Percentiles rank a stretch among this genome's conserved stretches.
These are phyloP conservation scores for Geodia barretti DNA, from an alignment of 37 sponge, comb jelly and placozoan genomes.

Conservation along the genomic window DNA sequence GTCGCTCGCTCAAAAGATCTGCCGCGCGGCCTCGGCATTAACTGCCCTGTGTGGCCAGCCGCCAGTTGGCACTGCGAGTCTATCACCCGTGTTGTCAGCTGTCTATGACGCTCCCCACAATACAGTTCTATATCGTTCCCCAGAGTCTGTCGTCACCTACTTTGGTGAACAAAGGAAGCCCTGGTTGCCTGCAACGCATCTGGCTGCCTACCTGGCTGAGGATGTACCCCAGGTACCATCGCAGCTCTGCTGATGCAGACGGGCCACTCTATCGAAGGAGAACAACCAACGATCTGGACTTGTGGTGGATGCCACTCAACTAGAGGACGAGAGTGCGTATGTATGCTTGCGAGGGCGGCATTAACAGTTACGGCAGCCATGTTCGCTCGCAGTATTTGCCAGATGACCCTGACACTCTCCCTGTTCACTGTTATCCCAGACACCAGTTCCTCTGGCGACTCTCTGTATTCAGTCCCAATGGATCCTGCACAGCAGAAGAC, in stretches of 20 bases:
- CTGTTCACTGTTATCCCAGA: background rate
- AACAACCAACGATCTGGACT: conserved; percentile 25
- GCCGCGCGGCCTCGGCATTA: conserved; percentile 2
- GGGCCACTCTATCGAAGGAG: conserved; percentile 3
- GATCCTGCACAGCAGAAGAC: background rate
- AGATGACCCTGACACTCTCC: conserved; percentile 17
- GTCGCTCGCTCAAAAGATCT: background rate
- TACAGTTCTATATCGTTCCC: conserved; percentile 2
- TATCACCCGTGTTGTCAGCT: background rate
- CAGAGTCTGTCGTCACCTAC: background rate
- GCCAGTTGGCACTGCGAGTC: conserved; percentile 4
- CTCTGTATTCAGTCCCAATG: background rate
- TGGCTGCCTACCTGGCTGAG: conserved; percentile 8
- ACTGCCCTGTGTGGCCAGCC: conserved; percentile 12
- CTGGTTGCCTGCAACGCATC: conserved; percentile 30
- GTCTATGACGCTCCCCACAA: conserved; percentile 23
- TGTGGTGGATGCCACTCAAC: conserved; percentile 6
- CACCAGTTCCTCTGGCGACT: background rate
- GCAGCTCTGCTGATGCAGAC: background rate
- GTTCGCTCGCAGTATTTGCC: conserved; percentile 6
- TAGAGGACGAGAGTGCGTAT: conserved; percentile 32
- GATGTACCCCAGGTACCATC: conserved; percentile 34
- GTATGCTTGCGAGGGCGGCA: conserved; percentile 9
- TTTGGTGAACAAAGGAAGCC: conserved; percentile 33
- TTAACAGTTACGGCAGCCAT: background rate